Evolutionary conservation across 2,113 vertebrate genomes (phyloP).

Genomic region (Microcebus griseorufus): DNA sequence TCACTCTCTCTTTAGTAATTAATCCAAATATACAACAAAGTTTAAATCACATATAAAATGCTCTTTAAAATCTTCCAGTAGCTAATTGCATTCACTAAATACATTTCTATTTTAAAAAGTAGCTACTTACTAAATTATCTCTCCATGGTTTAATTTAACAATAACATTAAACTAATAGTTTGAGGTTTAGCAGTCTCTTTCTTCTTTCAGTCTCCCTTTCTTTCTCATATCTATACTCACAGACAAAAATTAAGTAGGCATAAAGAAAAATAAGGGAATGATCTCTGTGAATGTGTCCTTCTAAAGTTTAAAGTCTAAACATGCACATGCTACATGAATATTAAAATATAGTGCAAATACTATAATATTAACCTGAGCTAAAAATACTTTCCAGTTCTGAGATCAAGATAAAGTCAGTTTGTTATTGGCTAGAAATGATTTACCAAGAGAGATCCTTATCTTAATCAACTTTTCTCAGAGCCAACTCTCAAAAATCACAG

Average conservation of each 20-base stretch:
- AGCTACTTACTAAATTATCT: neutral
- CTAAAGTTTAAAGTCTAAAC: neutral
- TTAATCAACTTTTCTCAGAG: neutral
- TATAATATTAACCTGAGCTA: neutral
- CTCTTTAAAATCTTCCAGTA: conserved; percentile 3
- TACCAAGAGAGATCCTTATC: neutral
- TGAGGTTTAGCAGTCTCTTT: neutral
- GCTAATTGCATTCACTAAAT: neutral
- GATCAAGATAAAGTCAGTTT: neutral
- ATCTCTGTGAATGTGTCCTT: neutral
- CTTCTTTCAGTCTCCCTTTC: neutral
- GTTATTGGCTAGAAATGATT: neutral
- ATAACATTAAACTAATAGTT: neutral
- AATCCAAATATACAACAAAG: neutral
- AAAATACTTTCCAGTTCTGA: neutral
- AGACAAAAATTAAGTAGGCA: neutral
- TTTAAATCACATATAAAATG: neutral
- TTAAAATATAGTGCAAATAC: neutral
- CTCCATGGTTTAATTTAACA: neutral
- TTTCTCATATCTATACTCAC: neutral
- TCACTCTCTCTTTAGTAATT: neutral
- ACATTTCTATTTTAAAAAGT: neutral
- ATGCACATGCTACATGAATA: neutral
- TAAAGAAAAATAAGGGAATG: neutral
- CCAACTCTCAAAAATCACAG: conserved; percentile 2